A percentile compares a stretch with the other conserved stretches of the same genome.
Conservation (phyloP, 2,797 vertebrate species). For the Cryptoblepharus egeriae region DNA sequence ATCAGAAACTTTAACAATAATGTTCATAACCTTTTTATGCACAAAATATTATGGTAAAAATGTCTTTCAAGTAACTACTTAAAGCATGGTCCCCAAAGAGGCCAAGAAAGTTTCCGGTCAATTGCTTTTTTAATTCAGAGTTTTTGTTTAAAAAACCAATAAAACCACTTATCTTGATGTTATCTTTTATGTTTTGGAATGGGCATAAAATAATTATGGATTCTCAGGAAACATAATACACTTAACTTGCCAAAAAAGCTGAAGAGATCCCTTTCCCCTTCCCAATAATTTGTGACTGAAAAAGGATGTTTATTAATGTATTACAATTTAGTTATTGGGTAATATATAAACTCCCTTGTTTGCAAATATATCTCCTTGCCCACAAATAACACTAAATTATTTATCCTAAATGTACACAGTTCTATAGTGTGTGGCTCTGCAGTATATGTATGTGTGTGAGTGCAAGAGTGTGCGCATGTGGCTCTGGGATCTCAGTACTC, state of each 20-base stretch:
- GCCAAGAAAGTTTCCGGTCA: conserved; percentile 82
- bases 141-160: conserved; percentile 60
- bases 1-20: conserved; percentile 56
- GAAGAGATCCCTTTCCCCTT: conserved; percentile 29
- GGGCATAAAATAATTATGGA: conserved; percentile 60
- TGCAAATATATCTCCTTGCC: conserved; percentile 59
- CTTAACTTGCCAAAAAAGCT: conserved; percentile 80
- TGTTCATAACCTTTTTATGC: conserved; percentile 68
- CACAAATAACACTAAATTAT: conserved; percentile 72
- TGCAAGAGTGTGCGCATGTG: conserved; percentile 57
- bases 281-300: conserved; percentile 69
- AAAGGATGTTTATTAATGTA: conserved; percentile 64
- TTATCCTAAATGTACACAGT: conserved; percentile 65
- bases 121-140: conserved; percentile 66
- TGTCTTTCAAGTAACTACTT: conserved; percentile 72
- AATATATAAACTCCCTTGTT: conserved; percentile 63
- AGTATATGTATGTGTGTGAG: conserved; percentile 69
- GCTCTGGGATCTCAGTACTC: conserved; percentile 63
- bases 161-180: conserved; percentile 55
- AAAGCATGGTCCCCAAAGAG: conserved; percentile 83
- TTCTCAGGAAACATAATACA: conserved; percentile 78
- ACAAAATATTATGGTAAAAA: conserved; percentile 72
- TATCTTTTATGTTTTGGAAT: conserved; percentile 68
- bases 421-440: conserved; percentile 75
- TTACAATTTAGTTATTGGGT: conserved; percentile 71